Percentiles rank a stretch among this genome's conserved stretches.
These are phyloP conservation scores for Euphydryas editha DNA, from an alignment of 2,888 invertebrate genomes.

Conservation along the genomic window DNA sequence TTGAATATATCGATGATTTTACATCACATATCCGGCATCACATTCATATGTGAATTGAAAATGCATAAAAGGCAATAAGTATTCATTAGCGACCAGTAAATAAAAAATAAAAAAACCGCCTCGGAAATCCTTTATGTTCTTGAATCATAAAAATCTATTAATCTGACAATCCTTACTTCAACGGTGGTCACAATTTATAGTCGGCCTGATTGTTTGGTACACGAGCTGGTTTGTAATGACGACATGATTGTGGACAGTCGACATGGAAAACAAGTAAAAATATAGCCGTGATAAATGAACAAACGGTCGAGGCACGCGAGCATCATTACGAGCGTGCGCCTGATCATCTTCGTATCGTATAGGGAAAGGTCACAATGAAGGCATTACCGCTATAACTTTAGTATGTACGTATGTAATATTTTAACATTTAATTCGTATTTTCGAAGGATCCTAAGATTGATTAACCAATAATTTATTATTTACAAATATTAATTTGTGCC, in stretches of 20 bases:
- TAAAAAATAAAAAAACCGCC: conserved; percentile 44
- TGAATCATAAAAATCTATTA: conserved; percentile 71
- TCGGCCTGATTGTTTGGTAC: conserved; percentile 66
- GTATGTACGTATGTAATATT: conserved; percentile 2
- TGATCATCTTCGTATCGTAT: conserved; percentile 46
- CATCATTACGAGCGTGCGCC: conserved; percentile 60
- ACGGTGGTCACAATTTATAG: conserved; percentile 79
- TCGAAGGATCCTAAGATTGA: background rate
- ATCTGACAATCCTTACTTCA: conserved; percentile 69
- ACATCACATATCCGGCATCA: conserved; percentile 41
- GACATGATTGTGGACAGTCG: conserved; percentile 79
- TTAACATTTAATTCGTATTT: background rate
- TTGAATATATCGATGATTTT: conserved; percentile 50
- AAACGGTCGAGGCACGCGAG: conserved; percentile 65
- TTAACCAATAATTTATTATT: background rate
- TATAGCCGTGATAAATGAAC: conserved; percentile 75
- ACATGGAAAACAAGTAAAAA: conserved; percentile 79
- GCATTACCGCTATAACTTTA: conserved; percentile 25
- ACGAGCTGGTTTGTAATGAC: conserved; percentile 76
- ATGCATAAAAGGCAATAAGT: conserved; percentile 47
- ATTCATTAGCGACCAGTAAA: conserved; percentile 45
- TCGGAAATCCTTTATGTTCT: conserved; percentile 52
- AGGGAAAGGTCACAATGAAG: conserved; percentile 47
- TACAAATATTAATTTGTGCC: conserved; percentile 1
- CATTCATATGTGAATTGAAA: conserved; percentile 38